A percentile compares a stretch with the other conserved stretches of the same genome.
Conservation (phyloP, 2,797 vertebrate genomes). For the Rhinophrynus dorsalis region DNA sequence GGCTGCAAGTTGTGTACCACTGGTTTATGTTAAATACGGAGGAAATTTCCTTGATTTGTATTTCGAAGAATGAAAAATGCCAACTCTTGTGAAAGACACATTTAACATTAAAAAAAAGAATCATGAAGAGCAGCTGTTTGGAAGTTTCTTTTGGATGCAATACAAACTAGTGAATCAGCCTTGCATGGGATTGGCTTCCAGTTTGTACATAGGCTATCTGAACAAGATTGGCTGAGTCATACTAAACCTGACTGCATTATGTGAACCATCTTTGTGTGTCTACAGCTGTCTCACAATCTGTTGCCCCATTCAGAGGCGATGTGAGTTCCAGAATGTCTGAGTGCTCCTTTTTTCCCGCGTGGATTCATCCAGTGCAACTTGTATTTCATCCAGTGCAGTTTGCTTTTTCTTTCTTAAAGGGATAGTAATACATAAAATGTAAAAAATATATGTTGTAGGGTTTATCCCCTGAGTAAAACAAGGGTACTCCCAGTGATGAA, state of each 20-base stretch:
- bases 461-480: no score
- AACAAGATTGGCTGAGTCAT: slow-evolving; percentile 29
- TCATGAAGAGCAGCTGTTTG: slow-evolving; percentile 20
- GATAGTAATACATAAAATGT: no score
- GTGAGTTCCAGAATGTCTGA: neutral
- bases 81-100: neutral
- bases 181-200: neutral
- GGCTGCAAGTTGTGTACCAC: no score
- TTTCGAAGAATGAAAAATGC: neutral
- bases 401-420: no score
- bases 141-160: slow-evolving; percentile 5
- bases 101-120: slow-evolving; percentile 9
- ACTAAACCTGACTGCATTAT: slow-evolving; percentile 16
- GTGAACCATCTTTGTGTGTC: neutral
- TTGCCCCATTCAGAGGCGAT: neutral
- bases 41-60: slow-evolving; percentile 1
- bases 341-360: neutral
- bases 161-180: slow-evolving; percentile 16
- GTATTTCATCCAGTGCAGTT: no score
- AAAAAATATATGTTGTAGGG: no score
- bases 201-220: slow-evolving; percentile 14
- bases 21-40: no score
- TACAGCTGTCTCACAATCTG: slow-evolving; percentile 36
- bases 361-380: neutral
- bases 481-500: no score